Percentiles rank a stretch among this genome's conserved stretches.
Evolutionary conservation across 1,140 invertebrate genomes (phyloP).

Genomic region (Epicauta chinensis): DNA sequence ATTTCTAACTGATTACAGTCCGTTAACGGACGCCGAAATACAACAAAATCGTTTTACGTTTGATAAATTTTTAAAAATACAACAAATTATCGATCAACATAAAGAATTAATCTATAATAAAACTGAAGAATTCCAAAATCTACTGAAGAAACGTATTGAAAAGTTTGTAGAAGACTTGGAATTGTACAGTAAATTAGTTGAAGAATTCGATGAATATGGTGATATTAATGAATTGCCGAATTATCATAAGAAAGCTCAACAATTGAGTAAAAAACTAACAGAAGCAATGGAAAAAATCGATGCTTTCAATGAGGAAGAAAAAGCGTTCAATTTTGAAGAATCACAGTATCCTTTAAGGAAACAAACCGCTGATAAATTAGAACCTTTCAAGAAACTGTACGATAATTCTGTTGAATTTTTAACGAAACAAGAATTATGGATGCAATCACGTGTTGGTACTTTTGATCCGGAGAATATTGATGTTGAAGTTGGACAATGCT

Average conservation of each 20-base stretch:
- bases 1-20: slow-evolving; percentile 74
- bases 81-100: slow-evolving; percentile 75
- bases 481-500: slow-evolving; percentile 70
- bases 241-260: slow-evolving; percentile 75
- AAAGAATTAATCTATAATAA: slow-evolving; percentile 73
- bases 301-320: slow-evolving; percentile 88
- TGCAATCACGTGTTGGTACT: slow-evolving; percentile 73
- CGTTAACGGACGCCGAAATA: slow-evolving; percentile 73
- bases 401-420: slow-evolving; percentile 83
- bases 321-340: slow-evolving; percentile 80
- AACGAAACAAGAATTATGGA: slow-evolving; percentile 76
- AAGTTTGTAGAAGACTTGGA: slow-evolving; percentile 77
- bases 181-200: slow-evolving; percentile 70
- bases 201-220: slow-evolving; percentile 83
- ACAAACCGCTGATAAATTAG: slow-evolving; percentile 62
- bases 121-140: slow-evolving; percentile 79
- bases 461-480: slow-evolving; percentile 88
- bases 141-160: slow-evolving; percentile 58
- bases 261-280: slow-evolving; percentile 62
- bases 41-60: slow-evolving; percentile 82
- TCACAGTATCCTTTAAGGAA: slow-evolving; percentile 85
- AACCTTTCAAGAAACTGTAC: slow-evolving; percentile 84
- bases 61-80: slow-evolving; percentile 54
- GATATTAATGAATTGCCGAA: slow-evolving; percentile 78
- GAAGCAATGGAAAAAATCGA: slow-evolving; percentile 76